Conservation (phyloP, 1,140 invertebrate genomes). For the Araneus ventricosus region DNA sequence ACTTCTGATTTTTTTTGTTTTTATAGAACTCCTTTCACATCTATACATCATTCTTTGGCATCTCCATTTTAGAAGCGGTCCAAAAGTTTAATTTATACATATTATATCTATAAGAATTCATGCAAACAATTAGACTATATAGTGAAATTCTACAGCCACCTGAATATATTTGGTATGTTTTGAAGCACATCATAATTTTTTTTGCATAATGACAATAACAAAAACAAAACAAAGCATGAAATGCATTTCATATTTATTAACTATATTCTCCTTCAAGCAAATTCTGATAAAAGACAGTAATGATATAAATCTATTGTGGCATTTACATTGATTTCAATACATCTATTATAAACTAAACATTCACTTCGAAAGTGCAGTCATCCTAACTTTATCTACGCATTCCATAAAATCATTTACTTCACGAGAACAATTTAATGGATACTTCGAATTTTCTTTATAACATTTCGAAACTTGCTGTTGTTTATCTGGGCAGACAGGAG, state of each 20-base stretch:
- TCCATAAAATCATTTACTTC: slow-evolving; percentile 78
- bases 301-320: background rate
- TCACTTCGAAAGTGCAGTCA: slow-evolving; percentile 62
- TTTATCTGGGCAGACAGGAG: slow-evolving; percentile 78
- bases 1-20: too few relatives aligned
- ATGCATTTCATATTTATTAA: background rate
- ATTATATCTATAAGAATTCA: too few relatives aligned
- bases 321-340: background rate
- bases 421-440: slow-evolving; percentile 78
- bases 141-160: too few relatives aligned
- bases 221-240: background rate
- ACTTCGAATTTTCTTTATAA: slow-evolving; percentile 78
- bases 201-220: background rate
- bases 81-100: too few relatives aligned
- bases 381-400: slow-evolving; percentile 78
- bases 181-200: too few relatives aligned
- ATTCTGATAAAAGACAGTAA: too few relatives aligned
- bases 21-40: too few relatives aligned
- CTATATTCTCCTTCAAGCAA: background rate
- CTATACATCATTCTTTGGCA: too few relatives aligned
- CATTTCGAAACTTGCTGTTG: slow-evolving; percentile 78
- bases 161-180: too few relatives aligned
- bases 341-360: slow-evolving; percentile 11
- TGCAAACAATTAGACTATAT: too few relatives aligned
- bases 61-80: too few relatives aligned